Conservation (phyloP, 2,797 vertebrate genomes). For the Cyprinella venusta region DNA sequence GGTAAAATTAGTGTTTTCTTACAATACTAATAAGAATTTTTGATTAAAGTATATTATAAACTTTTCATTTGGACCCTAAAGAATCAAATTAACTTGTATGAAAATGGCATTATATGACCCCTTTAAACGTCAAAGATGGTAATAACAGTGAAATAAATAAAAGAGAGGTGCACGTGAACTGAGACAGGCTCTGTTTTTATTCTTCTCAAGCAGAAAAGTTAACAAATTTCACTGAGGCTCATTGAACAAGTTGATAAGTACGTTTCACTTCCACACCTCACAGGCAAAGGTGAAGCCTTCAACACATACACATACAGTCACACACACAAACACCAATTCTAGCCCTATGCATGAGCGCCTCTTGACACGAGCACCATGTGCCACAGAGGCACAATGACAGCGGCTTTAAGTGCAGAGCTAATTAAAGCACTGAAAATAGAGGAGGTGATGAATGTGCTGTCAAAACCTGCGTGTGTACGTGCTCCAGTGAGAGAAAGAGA, state of each 20-base stretch:
- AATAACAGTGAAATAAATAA: background rate
- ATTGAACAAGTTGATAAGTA: constrained; percentile 51
- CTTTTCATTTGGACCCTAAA: no score
- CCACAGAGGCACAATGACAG: constrained; percentile 57
- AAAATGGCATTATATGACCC: no score
- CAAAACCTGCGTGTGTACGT: constrained; percentile 48
- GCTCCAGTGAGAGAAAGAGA: constrained; percentile 31
- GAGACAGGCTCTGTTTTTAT: constrained; percentile 4
- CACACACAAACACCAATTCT: constrained; percentile 4
- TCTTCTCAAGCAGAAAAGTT: constrained; percentile 18
- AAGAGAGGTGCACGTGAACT: background rate
- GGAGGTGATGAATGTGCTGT: constrained; percentile 67
- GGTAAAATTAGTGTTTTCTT: no score
- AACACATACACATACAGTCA: background rate
- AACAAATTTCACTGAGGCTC: constrained; percentile 16
- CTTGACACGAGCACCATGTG: constrained; percentile 54
- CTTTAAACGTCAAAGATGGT: constrained; percentile 18
- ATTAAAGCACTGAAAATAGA: constrained; percentile 68
- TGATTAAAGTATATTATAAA: no score
- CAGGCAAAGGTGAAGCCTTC: constrained; percentile 37
- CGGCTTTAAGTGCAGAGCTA: constrained; percentile 63
- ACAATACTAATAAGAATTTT: no score
- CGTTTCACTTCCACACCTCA: constrained; percentile 35
- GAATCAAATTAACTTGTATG: no score
- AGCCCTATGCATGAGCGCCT: constrained; percentile 55